Evolutionary conservation across 2,113 vertebrate genomes (phyloP).

Genomic region (Rafetus swinhoei): DNA sequence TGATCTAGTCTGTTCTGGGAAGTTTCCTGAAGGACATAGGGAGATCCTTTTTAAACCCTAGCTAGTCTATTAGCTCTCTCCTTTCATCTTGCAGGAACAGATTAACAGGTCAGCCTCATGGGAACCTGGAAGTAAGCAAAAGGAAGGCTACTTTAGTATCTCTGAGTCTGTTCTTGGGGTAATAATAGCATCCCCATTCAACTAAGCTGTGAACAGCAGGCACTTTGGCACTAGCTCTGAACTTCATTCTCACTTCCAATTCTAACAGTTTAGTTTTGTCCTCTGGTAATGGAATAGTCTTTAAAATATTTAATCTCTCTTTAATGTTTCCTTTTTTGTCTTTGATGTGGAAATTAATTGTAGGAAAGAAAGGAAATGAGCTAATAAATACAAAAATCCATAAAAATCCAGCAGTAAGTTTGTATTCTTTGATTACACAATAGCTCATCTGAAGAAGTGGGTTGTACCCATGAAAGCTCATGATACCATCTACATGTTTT

Average conservation of each 20-base stretch:
- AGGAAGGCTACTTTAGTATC: too few species aligned
- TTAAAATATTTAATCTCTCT: neutral
- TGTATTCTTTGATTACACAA: neutral
- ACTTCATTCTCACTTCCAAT: neutral
- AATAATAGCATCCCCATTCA: neutral
- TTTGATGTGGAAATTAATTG: neutral
- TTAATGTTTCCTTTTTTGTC: neutral
- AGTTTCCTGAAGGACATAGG: too few species aligned
- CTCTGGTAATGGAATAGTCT: neutral
- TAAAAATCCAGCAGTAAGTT: neutral
- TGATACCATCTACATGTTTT: too few species aligned
- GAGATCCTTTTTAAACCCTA: too few species aligned
- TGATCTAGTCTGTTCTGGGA: too few species aligned
- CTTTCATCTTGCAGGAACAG: too few species aligned
- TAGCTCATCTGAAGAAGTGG: neutral
- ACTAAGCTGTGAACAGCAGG: neutral
- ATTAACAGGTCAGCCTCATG: too few species aligned
- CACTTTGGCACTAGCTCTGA: neutral
- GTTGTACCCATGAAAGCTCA: too few species aligned
- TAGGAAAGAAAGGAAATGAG: rapidly evolving
- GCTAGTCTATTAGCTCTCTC: too few species aligned
- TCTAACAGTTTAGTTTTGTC: neutral
- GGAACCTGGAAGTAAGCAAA: too few species aligned
- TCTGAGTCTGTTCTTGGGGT: too few species aligned
- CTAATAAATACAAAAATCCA: rapidly evolving